phyloP scores from a whole-genome alignment of 2,113 vertebrate species.

The Grallaria varia region DNA sequence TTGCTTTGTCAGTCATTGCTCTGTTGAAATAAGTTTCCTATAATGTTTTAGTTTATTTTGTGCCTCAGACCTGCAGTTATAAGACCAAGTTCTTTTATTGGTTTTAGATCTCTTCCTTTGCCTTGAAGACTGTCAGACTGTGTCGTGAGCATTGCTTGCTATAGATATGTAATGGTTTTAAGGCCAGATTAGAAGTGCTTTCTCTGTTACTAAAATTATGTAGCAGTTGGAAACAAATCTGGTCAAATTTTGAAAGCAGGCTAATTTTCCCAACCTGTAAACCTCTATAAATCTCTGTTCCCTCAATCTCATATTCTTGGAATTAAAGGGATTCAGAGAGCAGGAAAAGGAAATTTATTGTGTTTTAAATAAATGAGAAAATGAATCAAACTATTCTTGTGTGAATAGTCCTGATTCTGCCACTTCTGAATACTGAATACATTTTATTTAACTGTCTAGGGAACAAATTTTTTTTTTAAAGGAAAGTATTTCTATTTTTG shows the following conservation, averaged over 20 bases:
- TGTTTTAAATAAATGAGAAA: background rate
- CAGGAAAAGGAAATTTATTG: background rate
- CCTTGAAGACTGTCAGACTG: background rate
- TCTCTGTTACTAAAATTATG: background rate
- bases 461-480: background rate
- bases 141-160: background rate
- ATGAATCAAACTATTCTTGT: background rate
- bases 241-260: background rate
- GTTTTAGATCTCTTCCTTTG: background rate
- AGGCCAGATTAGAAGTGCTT: background rate
- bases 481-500: background rate
- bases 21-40: background rate
- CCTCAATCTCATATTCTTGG: conserved; percentile 12
- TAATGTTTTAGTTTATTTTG: background rate
- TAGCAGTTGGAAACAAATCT: background rate
- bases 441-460: background rate
- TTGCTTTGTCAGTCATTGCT: background rate
- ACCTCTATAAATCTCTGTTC: background rate
- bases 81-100: background rate
- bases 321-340: conserved; percentile 13
- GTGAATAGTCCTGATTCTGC: background rate
- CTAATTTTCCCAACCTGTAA: background rate
- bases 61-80: background rate
- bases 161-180: background rate
- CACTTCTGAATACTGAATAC: background rate